Evolutionary conservation across 2,113 vertebrate genomes (phyloP).

Genomic region (Scopus umbretta): DNA sequence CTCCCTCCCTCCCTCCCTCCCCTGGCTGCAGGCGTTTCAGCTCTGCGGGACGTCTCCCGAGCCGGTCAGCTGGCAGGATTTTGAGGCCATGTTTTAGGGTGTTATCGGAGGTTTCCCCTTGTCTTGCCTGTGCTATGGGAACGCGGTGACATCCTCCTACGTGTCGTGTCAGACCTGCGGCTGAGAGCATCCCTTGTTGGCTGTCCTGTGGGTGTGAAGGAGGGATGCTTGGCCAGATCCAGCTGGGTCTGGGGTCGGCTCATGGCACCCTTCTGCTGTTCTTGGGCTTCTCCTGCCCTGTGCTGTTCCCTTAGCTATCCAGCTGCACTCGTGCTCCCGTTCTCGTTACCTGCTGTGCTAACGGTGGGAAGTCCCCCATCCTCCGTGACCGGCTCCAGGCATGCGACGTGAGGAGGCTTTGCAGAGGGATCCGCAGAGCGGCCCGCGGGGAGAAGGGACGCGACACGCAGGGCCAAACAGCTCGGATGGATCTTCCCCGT

Average conservation of each 20-base stretch:
- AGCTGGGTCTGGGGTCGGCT: background rate
- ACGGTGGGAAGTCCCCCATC: background rate
- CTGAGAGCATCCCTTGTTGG: background rate
- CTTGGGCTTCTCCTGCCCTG: background rate
- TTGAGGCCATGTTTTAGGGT: background rate
- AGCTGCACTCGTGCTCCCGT: background rate
- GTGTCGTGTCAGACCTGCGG: accelerated
- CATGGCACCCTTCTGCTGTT: background rate
- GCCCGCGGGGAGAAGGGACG: background rate
- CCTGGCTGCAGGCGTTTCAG: background rate
- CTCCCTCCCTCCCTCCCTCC: background rate
- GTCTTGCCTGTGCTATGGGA: background rate
- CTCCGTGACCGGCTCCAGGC: accelerated
- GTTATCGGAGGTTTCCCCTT: background rate
- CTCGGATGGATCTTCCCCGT: background rate
- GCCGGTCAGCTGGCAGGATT: background rate
- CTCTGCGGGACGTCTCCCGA: background rate
- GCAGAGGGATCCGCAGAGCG: background rate
- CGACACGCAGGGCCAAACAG: accelerated
- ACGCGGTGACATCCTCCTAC: background rate
- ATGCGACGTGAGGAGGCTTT: background rate
- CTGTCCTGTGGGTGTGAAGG: background rate
- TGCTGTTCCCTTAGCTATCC: background rate
- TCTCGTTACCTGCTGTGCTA: background rate
- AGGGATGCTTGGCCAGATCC: background rate